phyloP scores from a whole-genome alignment of 2,113 vertebrate species.

The Salvelinus alpinus region DNA sequence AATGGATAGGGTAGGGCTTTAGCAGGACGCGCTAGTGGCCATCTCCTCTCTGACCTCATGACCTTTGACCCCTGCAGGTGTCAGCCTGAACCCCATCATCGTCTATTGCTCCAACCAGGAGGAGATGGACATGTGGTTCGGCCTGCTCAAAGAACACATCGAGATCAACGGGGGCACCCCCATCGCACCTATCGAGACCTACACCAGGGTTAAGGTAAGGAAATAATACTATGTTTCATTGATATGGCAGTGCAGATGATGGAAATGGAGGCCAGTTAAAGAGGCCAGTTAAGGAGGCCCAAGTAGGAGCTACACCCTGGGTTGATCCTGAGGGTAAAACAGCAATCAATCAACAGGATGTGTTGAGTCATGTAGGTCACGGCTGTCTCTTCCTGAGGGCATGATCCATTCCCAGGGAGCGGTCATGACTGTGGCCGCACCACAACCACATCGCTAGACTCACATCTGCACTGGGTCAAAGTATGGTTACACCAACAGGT shows the following conservation, averaged over 20 bases:
- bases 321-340: background rate
- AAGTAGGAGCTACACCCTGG: too few relatives aligned
- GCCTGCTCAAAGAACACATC: constrained; percentile 88
- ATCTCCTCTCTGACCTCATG: constrained; percentile 38
- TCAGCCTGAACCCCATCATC: constrained; percentile 85
- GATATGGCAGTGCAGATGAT: background rate
- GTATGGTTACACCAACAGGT: constrained; percentile 48
- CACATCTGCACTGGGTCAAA: constrained; percentile 40
- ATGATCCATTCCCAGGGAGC: constrained; percentile 37
- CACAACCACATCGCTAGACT: constrained; percentile 26
- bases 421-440: constrained; percentile 45
- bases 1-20: background rate
- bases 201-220: constrained; percentile 70
- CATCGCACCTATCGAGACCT: constrained; percentile 45
- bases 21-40: constrained; percentile 22
- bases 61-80: constrained; percentile 74
- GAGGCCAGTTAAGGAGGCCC: too few relatives aligned
- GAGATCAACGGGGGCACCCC: constrained; percentile 77
- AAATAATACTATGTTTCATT: background rate
- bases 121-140: constrained; percentile 87
- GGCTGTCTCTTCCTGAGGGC: constrained; percentile 40
- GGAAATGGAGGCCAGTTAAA: too few relatives aligned
- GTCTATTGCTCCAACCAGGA: constrained; percentile 84
- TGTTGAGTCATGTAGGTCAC: constrained; percentile 65
- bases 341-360: constrained; percentile 40